phyloP scores from a whole-genome alignment of 2,113 vertebrate genomes.

The Uria aalge region DNA sequence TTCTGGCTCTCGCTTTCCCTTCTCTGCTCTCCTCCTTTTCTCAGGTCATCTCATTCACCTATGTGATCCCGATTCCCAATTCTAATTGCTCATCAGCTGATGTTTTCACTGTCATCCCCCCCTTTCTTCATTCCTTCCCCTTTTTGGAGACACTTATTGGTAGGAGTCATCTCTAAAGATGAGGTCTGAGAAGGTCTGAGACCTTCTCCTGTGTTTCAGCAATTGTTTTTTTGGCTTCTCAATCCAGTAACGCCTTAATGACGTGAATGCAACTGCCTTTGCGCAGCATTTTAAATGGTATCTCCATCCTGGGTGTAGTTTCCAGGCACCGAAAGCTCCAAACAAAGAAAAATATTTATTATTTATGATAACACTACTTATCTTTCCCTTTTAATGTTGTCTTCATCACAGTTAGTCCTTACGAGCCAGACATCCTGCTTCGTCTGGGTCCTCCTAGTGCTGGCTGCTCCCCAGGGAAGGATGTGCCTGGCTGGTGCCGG shows the following conservation, averaged over 20 bases:
- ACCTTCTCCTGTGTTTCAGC: not conserved
- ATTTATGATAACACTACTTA: not conserved
- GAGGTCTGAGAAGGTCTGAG: not conserved
- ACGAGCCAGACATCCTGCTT: not conserved
- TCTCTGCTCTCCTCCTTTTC: not conserved
- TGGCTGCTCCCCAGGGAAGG: not conserved
- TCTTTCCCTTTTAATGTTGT: not conserved
- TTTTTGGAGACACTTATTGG: not conserved
- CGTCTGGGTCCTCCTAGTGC: fast-evolving
- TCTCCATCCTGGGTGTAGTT: not conserved
- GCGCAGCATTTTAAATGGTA: fast-evolving
- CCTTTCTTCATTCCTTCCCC: not conserved
- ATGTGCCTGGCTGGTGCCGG: not conserved
- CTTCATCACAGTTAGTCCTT: not conserved
- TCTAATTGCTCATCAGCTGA: not conserved
- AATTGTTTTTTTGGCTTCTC: not conserved
- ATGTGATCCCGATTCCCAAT: fast-evolving
- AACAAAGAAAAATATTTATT: not conserved
- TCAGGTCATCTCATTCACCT: not conserved
- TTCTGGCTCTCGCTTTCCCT: not conserved
- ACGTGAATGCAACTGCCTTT: not conserved
- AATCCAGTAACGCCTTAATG: not conserved
- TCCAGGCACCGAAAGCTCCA: not conserved
- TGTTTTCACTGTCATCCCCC: not conserved
- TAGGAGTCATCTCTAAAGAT: not conserved